Evolutionary conservation across 2,113 vertebrate genomes (phyloP).

Genomic region (Urocynchramus pylzowi): DNA sequence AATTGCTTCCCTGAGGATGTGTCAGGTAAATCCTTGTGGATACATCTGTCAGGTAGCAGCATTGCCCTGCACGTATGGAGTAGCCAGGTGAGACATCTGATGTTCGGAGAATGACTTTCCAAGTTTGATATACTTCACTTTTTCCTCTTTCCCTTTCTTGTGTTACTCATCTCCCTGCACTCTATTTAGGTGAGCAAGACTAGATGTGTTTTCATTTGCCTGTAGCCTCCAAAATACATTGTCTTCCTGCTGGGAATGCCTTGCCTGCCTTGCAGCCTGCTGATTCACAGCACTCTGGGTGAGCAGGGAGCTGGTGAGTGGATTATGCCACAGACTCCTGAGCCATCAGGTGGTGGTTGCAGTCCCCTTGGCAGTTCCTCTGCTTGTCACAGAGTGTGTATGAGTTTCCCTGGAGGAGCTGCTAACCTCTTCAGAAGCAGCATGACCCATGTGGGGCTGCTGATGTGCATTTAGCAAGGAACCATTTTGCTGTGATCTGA

Average conservation of each 20-base stretch:
- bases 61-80: fast-evolving
- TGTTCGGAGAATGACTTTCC: not conserved
- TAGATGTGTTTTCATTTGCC: not conserved
- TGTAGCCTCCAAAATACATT: not conserved
- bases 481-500: not conserved
- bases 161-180: not conserved
- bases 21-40: not conserved
- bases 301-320: not conserved
- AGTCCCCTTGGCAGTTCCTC: not conserved
- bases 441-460: not conserved
- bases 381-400: not conserved
- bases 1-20: not conserved
- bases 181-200: not conserved
- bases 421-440: not conserved
- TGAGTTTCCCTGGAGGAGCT: not conserved
- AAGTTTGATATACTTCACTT: not conserved
- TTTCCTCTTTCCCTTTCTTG: not conserved
- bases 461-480: fast-evolving
- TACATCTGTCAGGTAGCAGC: not conserved
- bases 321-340: not conserved
- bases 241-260: not conserved
- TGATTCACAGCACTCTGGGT: not conserved
- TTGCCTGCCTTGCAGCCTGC: not conserved
- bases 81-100: not conserved
- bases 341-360: not conserved